phyloP scores from a whole-genome alignment of 2,113 vertebrate species.

The Aegypius monachus region DNA sequence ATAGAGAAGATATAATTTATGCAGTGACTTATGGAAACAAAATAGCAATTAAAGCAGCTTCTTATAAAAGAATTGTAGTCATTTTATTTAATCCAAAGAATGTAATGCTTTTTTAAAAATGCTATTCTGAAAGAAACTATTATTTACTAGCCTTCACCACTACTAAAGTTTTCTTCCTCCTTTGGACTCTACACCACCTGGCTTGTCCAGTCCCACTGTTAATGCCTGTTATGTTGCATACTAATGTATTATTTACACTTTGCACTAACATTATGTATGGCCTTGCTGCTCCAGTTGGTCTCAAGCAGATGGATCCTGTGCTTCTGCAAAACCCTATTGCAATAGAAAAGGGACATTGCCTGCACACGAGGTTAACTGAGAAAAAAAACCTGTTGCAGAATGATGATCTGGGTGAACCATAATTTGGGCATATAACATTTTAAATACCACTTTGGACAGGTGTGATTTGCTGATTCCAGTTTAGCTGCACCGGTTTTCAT shows the following conservation, averaged over 20 bases:
- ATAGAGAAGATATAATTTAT: conserved; percentile 23
- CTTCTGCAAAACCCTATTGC: not conserved
- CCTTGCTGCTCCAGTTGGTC: not conserved
- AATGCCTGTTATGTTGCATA: not conserved
- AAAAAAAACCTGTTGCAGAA: not conserved
- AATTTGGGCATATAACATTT: not conserved
- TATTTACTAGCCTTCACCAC: not conserved
- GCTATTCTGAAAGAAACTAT: not conserved
- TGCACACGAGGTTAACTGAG: not conserved
- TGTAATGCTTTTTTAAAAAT: not conserved
- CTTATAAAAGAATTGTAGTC: not conserved
- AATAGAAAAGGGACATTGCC: not conserved
- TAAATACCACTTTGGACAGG: not conserved
- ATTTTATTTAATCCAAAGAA: not conserved
- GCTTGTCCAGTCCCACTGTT: not conserved
- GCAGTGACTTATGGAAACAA: conserved; percentile 10
- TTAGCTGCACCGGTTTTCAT: not conserved
- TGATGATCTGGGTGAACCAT: not conserved
- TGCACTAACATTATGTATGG: not conserved
- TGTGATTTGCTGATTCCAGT: not conserved
- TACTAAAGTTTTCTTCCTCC: not conserved
- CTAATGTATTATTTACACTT: not conserved
- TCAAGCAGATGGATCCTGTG: not conserved
- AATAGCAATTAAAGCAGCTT: not conserved
- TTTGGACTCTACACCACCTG: not conserved